Evolutionary conservation across 2,113 vertebrate genomes (phyloP).

Genomic region (Tauraco erythrolophus): DNA sequence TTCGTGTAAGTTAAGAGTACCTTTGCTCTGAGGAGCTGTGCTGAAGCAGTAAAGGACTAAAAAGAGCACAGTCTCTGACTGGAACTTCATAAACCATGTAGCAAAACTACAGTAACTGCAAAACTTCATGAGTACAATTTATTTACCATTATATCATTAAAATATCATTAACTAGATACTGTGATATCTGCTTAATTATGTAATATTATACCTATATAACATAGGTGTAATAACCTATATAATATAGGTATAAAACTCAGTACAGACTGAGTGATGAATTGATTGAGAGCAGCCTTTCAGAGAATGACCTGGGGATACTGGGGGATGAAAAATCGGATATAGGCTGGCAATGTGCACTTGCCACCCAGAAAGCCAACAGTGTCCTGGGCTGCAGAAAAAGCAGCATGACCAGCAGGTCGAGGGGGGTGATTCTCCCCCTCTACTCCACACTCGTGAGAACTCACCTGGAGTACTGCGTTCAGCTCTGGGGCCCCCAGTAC

Average conservation of each 20-base stretch:
- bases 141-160: not conserved
- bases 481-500: not conserved
- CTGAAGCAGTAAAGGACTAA: not conserved
- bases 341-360: not conserved
- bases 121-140: not conserved
- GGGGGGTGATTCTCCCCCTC: not conserved
- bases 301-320: not conserved
- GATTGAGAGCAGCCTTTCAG: not conserved
- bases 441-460: not conserved
- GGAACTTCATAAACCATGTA: not conserved
- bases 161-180: not conserved
- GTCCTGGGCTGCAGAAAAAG: not conserved
- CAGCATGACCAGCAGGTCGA: accelerated
- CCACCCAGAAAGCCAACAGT: not conserved
- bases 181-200: not conserved
- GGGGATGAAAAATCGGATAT: not conserved
- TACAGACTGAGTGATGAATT: not conserved
- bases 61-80: not conserved
- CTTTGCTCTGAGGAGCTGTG: not conserved
- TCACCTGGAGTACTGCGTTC: not conserved
- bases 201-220: not conserved
- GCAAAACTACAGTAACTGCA: not conserved
- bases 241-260: not conserved
- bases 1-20: not conserved
- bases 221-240: not conserved